Base-by-base conservation (phyloP, 2,888 invertebrate species). In the Arctia plantaginis region DNA sequence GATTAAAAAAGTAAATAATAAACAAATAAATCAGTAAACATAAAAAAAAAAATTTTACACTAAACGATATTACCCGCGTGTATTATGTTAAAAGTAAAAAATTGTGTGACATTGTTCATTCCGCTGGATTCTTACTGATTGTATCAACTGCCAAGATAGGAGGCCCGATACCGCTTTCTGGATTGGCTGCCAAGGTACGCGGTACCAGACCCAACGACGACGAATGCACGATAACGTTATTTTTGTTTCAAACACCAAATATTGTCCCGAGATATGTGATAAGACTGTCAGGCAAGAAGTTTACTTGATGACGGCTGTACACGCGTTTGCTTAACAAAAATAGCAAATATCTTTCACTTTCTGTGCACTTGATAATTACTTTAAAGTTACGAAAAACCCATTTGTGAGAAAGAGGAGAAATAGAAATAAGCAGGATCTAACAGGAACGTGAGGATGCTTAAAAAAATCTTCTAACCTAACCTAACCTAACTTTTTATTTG, bases 171-270 rank as follows among this genome's bases (percentile, higher is more conserved):
- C 74, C 77, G 75, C 78, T 92, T 92, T 91, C 91, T 83, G 90
- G 91, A 93, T 92, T 91, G 89, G 86, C 91, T 90, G 93, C 91
- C 93, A 92, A 93, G 94, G 93, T 92, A 90, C 89, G 88, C 89
- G 89, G 87, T 83, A 82, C 91, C 89, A 94, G 94, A 94, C 94
- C 86, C 81, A 71, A 80, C 87, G 94, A 92, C 94, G 93, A 88
- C 94, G 83, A 88, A 86, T 84, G 90, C 66, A 88, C 89, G 94
- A 94, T 94, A 93, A 91, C 78, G 71, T 47, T 81, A 82, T 85
- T 88, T 90, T 87, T 86, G 87, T 88, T 87, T 82, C 64, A 69
- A 76, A 74, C 73, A 75, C 75, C 82, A 85, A 85, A 85, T 80
- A 82, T 78, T 81, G 81, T 79, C 75, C 77, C 72, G 77, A 79